Conservation (phyloP, 2,888 invertebrate genomes). For the Cantharis lateralis region DNA sequence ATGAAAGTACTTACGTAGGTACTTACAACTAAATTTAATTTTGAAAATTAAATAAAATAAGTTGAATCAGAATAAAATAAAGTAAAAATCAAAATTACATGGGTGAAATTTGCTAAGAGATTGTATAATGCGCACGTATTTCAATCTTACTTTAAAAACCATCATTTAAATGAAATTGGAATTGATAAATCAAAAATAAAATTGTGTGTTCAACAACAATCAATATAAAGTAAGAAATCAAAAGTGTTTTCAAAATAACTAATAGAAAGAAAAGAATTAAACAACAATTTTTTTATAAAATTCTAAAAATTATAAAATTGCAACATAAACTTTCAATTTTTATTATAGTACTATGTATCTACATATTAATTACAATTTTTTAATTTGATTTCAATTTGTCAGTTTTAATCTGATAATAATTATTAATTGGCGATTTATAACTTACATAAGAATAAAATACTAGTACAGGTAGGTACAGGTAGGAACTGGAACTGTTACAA, state of each 20-base stretch:
- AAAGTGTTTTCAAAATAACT: not conserved
- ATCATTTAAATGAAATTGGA: not conserved
- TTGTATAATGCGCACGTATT: not conserved
- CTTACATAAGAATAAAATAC: too few species aligned
- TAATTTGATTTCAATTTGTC: not conserved
- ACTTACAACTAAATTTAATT: too few species aligned
- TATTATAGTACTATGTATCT: too few species aligned
- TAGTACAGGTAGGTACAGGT: too few species aligned
- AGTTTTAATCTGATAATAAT: not conserved
- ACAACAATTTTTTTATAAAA: not conserved
- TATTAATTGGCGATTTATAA: not conserved
- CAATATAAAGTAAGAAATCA: not conserved
- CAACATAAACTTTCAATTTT: not conserved
- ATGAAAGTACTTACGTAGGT: too few species aligned
- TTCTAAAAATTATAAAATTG: not conserved
- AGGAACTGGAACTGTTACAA: too few species aligned
- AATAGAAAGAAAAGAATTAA: not conserved
- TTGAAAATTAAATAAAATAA: too few species aligned
- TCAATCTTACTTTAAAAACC: not conserved
- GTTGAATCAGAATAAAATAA: not conserved
- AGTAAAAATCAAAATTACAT: not conserved
- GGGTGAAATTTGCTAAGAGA: not conserved
- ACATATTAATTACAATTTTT: not conserved
- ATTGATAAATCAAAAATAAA: not conserved
- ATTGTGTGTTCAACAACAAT: not conserved